Base-by-base conservation (phyloP, 2,888 invertebrate species). In the Hemicrepidius hirtus region DNA sequence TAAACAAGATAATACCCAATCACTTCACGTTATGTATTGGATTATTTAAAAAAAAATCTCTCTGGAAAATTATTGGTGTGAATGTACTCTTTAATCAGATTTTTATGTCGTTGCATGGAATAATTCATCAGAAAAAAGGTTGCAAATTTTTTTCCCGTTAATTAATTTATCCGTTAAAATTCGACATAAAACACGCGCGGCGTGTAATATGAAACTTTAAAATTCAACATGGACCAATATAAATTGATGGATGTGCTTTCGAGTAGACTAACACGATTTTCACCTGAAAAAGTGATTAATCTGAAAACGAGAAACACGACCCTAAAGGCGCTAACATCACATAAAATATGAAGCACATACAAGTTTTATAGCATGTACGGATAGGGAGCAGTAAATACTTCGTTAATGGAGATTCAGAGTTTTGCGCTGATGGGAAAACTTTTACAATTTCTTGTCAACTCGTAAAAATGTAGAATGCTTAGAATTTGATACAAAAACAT, bases 381-480 rank as follows among this genome's bases (percentile, higher is more conserved):
- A 62, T 44, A 64, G 32, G 67, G 57, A 62, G 49, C 65, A 62
- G 63, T 60, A 62, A 71, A 72, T 67, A 63, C 63, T 67, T 62
- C 24, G 72, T 72, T 72, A 63, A 72, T 67, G 57, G 72, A 16
- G 62, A 68, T 72, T 64, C 65, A 66, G 63, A 71, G 71, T 66
- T 69, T 59, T 35, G 46, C 44, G 67, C 49, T 62, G 72, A 72
- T 72, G 64, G 72, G 67, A 63, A 72, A 72, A 72, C 63, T 72
- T 72, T 68, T 63, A 40, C 67, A 72, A 46, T 72, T 72, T 68
- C 62, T 63, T 57, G 62, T 46, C 37, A 68, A 67, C 67, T 62
- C 62, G 72, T 72, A 68, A 71, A 72, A 72, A 62, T 70, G 69
- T 41, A 64, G 50, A 53, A 69, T 57, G 35, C 24, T 67, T 49